These are phyloP conservation scores for Malacosoma neustria DNA, from an alignment of 2,888 invertebrate species.

Conservation along the genomic window DNA sequence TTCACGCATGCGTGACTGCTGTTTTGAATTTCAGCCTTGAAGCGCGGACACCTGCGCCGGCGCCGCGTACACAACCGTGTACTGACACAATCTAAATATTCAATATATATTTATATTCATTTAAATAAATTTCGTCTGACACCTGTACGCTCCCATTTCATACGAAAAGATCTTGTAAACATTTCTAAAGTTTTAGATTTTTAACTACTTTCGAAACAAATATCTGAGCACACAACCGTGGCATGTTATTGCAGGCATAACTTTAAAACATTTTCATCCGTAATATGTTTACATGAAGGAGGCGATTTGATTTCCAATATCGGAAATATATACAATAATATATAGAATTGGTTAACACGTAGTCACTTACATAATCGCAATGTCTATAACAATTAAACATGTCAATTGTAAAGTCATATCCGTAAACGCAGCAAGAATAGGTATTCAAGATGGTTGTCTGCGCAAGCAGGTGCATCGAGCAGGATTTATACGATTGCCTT, in stretches of 20 bases:
- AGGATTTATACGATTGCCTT: conserved; percentile 66
- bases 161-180: conserved; percentile 10
- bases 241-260: too few relatives aligned
- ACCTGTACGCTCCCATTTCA: conserved; percentile 39
- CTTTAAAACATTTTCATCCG: too few relatives aligned
- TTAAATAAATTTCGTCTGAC: conserved; percentile 62
- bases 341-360: too few relatives aligned
- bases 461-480: conserved; percentile 57
- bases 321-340: too few relatives aligned
- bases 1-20: conserved; percentile 70
- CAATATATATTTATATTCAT: conserved; percentile 66
- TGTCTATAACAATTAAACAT: conserved; percentile 16
- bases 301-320: too few relatives aligned
- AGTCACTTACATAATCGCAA: conserved; percentile 11
- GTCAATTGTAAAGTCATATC: not conserved
- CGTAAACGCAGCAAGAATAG: not conserved
- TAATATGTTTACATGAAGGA: too few relatives aligned
- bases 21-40: conserved; percentile 76
- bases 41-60: conserved; percentile 77
- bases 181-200: too few relatives aligned
- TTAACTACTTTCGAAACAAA: too few relatives aligned
- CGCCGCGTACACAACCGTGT: conserved; percentile 76
- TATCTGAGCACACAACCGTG: too few relatives aligned
- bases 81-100: conserved; percentile 73
- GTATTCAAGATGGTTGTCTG: conserved; percentile 8